A percentile compares a stretch with the other conserved stretches of the same genome.
Conservation (phyloP, 2,113 vertebrate genomes). For the Megaptera novaeangliae region DNA sequence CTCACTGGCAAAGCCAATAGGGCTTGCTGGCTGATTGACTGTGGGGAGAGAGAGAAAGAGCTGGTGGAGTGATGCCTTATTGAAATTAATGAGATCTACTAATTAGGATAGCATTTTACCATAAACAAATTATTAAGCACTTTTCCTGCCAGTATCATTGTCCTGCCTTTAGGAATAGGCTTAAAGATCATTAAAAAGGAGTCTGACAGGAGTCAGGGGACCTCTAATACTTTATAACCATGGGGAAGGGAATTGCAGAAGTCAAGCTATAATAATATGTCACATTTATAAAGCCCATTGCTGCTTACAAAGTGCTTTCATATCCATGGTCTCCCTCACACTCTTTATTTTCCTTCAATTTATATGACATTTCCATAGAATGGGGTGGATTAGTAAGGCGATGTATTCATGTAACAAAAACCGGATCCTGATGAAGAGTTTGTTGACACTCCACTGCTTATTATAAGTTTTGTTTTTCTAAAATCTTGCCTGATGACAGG, state of each 20-base stretch:
- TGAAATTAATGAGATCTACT: slow-evolving; percentile 70
- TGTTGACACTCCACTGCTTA: slow-evolving; percentile 14
- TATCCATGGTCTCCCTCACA: neutral
- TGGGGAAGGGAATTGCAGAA: slow-evolving; percentile 53
- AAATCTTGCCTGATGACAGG: slow-evolving; percentile 13
- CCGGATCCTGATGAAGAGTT: neutral
- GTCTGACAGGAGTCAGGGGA: slow-evolving; percentile 64
- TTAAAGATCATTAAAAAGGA: slow-evolving; percentile 65
- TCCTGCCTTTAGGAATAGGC: slow-evolving; percentile 66
- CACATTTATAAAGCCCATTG: slow-evolving; percentile 16
- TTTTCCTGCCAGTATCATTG: slow-evolving; percentile 60
- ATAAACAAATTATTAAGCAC: slow-evolving; percentile 70
- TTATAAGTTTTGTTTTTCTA: neutral
- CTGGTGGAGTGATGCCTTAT: neutral
- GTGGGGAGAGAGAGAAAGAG: neutral
- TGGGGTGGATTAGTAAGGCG: neutral
- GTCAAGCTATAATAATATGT: slow-evolving; percentile 45
- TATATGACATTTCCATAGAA: slow-evolving; percentile 27
- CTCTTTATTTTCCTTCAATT: slow-evolving; percentile 33
- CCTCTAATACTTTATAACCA: slow-evolving; percentile 53
- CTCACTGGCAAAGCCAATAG: neutral
- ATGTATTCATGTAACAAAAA: neutral
- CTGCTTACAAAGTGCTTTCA: slow-evolving; percentile 54
- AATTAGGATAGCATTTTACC: slow-evolving; percentile 69
- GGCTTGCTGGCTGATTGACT: neutral